Percentiles rank a stretch among this genome's conserved stretches.
phyloP scores from a whole-genome alignment of 2,797 vertebrate genomes.

The Dendrocincla tyrannina region DNA sequence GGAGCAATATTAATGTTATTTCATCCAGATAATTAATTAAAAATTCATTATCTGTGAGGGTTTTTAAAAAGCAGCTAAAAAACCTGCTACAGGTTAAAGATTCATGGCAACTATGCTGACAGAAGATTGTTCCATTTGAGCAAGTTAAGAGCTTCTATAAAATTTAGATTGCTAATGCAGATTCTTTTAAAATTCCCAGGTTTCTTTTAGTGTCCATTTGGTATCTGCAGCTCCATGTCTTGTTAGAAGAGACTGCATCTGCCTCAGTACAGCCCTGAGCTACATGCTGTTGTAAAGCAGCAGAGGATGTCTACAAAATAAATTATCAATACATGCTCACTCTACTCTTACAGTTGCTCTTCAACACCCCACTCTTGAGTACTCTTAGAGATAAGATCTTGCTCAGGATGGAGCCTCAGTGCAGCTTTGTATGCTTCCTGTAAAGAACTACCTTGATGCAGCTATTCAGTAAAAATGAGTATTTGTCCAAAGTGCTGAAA shows the following conservation, averaged over 20 bases:
- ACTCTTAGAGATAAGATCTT: not conserved
- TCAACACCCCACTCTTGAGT: not conserved
- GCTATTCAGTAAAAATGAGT: not conserved
- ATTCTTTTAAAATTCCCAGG: not conserved
- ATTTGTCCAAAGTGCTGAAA: not conserved
- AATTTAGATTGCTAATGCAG: not conserved
- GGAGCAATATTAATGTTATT: not conserved
- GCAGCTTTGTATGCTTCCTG: not conserved
- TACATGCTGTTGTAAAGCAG: not conserved
- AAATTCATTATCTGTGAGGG: not conserved
- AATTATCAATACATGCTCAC: not conserved
- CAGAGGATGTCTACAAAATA: not conserved
- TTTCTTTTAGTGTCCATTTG: not conserved
- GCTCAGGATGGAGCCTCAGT: not conserved
- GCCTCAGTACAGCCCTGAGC: not conserved
- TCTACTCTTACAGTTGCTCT: not conserved
- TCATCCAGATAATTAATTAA: not conserved
- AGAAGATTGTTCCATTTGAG: not conserved
- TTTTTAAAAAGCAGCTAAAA: not conserved
- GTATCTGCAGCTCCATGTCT: not conserved
- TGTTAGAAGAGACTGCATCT: not conserved
- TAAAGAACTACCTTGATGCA: not conserved
- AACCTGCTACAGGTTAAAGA: not conserved
- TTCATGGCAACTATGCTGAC: not conserved
- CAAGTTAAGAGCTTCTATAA: not conserved